A percentile compares a stretch with the other conserved stretches of the same genome.
phyloP scores from a whole-genome alignment of 2,888 invertebrate species.

The Xestoiulus laeticollis region DNA sequence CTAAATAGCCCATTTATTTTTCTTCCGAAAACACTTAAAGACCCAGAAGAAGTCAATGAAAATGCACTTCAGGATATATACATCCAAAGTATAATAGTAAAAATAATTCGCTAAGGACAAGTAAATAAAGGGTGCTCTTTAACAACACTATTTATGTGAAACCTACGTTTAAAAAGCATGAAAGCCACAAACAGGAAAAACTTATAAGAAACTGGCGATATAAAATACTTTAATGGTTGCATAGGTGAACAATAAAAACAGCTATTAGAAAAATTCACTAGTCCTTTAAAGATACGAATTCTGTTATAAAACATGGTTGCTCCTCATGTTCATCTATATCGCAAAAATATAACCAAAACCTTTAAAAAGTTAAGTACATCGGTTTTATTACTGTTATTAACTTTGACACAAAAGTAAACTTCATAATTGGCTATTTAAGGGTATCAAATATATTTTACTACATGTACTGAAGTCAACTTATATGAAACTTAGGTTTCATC shows the following conservation, averaged over 20 bases:
- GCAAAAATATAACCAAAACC: background rate
- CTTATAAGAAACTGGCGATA: no score
- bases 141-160: no score
- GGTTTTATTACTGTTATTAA: background rate
- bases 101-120: background rate
- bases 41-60: background rate
- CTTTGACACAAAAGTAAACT: background rate
- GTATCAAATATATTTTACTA: no score
- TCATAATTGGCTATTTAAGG: background rate
- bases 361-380: background rate
- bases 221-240: background rate
- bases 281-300: background rate
- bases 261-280: background rate
- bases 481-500: no score
- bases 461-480: no score
- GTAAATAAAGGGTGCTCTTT: no score
- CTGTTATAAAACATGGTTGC: background rate
- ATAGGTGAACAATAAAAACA: background rate
- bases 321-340: background rate
- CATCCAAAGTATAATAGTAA: background rate
- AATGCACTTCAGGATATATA: background rate
- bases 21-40: background rate
- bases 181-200: no score
- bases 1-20: background rate
- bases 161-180: no score